Base-by-base conservation (phyloP, 2,113 vertebrate genomes). In the Plotosus lineatus region DNA sequence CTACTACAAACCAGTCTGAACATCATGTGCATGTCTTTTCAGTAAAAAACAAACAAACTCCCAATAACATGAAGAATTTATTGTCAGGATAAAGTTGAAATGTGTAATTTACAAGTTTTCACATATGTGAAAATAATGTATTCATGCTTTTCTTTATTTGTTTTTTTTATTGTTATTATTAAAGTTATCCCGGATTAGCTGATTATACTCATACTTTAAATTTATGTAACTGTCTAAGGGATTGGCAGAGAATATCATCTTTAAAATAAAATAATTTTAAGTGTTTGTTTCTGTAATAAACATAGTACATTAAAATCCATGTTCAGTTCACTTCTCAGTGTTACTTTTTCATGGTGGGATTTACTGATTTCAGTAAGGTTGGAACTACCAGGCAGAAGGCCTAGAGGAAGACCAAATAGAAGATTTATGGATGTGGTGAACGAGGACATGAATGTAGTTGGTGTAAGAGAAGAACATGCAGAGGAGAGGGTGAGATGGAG, bases 331-430 rank as follows among this genome's bases (percentile, higher is more conserved):
- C 8, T 58, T 46, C 46, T 80, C 44, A n/a, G 21, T 33, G 38
- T 71, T 53, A 71, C 38, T 12, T 8, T 19, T 60, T 53, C 55
- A 60, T 56, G 78, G 82, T 86, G 31, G 84, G 85, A 87, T 85
- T 82, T 65, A 83, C 69, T 81, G 76, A 84, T 83, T 82, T 85
- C 74, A 75, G 66, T 55, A n/a, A n/a, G n/a, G n/a, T n/a, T n/a
- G n/a, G n/a, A n/a, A n/a, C n/a, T n/a, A n/a, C n/a, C n/a, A n/a
- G n/a, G n/a, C n/a, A n/a, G n/a, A n/a, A n/a, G n/a, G n/a, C n/a
- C n/a, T n/a, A n/a, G n/a, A n/a, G n/a, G n/a, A n/a, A n/a, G n/a
- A n/a, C n/a, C n/a, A n/a, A n/a, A n/a, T n/a, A n/a, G n/a, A n/a
- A n/a, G n/a, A n/a, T n/a, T n/a, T n/a, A n/a, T n/a, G n/a, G n/a